These are phyloP conservation scores for Pao palembangensis DNA, from an alignment of 2,113 vertebrate genomes.

Conservation along the genomic window DNA sequence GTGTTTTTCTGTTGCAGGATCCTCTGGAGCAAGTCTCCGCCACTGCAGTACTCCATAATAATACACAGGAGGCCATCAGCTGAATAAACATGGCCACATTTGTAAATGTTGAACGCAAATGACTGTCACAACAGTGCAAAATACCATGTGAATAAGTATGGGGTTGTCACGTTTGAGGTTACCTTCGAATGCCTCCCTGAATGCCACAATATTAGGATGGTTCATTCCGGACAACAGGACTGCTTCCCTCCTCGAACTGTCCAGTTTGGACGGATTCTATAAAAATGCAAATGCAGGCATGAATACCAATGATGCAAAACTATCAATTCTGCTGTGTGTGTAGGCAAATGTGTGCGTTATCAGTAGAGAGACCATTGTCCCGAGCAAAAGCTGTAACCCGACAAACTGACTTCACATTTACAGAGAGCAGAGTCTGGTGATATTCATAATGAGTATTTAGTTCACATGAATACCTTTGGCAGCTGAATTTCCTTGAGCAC, in stretches of 20 bases:
- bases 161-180: not conserved
- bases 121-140: not conserved
- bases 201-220: conserved; percentile 87
- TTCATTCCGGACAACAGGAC: conserved; percentile 87
- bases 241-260: conserved; percentile 82
- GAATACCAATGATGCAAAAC: conserved; percentile 15
- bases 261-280: conserved; percentile 73
- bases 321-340: conserved; percentile 13
- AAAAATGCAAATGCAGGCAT: conserved; percentile 42
- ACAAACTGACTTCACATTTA: not conserved
- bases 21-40: conserved; percentile 86
- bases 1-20: conserved; percentile 80
- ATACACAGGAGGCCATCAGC: conserved; percentile 84
- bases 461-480: conserved; percentile 76
- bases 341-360: conserved; percentile 23
- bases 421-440: not conserved
- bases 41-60: conserved; percentile 91
- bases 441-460: too few relatives aligned
- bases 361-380: conserved; percentile 4
- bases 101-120: conserved; percentile 10
- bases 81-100: conserved; percentile 59
- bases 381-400: too few relatives aligned
- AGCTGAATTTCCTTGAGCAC: conserved; percentile 90
- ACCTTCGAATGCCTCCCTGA: conserved; percentile 89
- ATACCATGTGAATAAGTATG: not conserved